Conservation (phyloP, 2,888 invertebrate genomes). For the Zonitis immaculata region DNA sequence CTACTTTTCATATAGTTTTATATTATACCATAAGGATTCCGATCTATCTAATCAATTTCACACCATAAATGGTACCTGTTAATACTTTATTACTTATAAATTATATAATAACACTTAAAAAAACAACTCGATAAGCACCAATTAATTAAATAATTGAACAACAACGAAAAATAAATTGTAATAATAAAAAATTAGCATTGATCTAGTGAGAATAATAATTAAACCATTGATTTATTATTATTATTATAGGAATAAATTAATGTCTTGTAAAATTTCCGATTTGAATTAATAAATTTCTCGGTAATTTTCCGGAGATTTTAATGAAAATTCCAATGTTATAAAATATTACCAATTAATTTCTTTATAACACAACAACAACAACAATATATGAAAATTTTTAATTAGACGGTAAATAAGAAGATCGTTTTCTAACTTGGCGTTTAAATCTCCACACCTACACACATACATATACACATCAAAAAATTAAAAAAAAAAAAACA, state of each 20-base stretch:
- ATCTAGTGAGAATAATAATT: too few relatives aligned
- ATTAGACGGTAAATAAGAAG: constrained; percentile 24
- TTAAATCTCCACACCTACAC: constrained; percentile 27
- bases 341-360: constrained; percentile 2
- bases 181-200: too few relatives aligned
- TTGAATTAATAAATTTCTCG: constrained; percentile 1
- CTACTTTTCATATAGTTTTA: not conserved
- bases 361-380: too few relatives aligned
- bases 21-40: constrained; percentile 6
- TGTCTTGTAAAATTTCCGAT: too few relatives aligned
- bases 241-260: too few relatives aligned
- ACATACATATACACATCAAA: not conserved
- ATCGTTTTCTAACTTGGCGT: constrained; percentile 25
- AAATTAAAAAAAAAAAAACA: too few relatives aligned
- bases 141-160: too few relatives aligned
- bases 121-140: too few relatives aligned
- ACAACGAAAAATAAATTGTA: too few relatives aligned
- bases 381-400: too few relatives aligned
- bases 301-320: not conserved
- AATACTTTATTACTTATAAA: constrained; percentile 5
- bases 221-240: too few relatives aligned
- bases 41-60: constrained; percentile 17
- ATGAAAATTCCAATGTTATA: not conserved
- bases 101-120: not conserved
- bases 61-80: constrained; percentile 9